Base-by-base conservation (phyloP, 2,888 invertebrate species). In the Desoria tigrina region DNA sequence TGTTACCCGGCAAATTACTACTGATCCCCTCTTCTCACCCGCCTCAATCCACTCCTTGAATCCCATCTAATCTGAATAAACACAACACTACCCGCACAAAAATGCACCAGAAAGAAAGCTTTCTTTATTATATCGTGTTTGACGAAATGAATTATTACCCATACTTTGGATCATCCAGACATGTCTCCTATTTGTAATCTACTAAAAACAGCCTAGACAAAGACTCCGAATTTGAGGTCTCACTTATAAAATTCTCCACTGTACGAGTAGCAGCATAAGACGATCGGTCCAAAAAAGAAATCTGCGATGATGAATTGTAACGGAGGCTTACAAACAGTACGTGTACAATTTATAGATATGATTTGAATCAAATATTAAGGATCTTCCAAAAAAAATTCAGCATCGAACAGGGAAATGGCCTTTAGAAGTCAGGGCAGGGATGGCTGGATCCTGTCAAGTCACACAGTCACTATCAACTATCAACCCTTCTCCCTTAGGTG, bases 301-400 rank as follows among this genome's bases (percentile, higher is more conserved):
- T 54, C 54, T 11, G 2, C 27, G 32, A 54, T 54, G 28, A 54
- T 54, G 54, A 54, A 54, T 54, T 54, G 54, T 26, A 54, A 54
- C 26, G 32, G 18, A 42, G 56, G 16, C 14, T n/a, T n/a, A n/a
- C n/a, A n/a, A n/a, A n/a, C n/a, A n/a, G 42, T 32, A 21, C 56
- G 23, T 37, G 42, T 57, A 57, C 56, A 57, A 57, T 45, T 57
- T 42, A 57, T 42, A 42, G 56, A 57, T 57, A 57, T 57, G 56
- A 57, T 57, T 57, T 42, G 42, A 57, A 57, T 57, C 56, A 57
- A 57, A 57, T 57, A 57, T 57, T 57, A 57, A 57, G 56, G 56
- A 57, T 57, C 56, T n/a, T n/a, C n/a, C n/a, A n/a, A n/a, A n/a
- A n/a, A 57, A n/a, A 45, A 45, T 18, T 21, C 4, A 16, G 21